Percentiles rank a stretch among this genome's conserved stretches.
Evolutionary conservation across 1,140 invertebrate genomes (phyloP).

Genomic region (Bombus cullumanus): DNA sequence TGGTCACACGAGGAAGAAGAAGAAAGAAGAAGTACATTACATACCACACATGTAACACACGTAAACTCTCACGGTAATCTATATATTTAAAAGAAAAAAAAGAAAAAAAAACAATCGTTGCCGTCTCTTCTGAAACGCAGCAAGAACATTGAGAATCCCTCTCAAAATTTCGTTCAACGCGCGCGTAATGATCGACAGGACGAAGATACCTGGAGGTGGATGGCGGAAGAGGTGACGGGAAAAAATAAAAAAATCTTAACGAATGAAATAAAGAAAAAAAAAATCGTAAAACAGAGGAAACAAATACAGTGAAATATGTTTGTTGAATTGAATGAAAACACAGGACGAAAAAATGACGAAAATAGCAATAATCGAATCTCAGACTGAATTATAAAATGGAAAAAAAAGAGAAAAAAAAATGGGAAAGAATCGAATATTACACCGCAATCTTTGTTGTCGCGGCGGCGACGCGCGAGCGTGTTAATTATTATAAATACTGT

Average conservation of each 20-base stretch:
- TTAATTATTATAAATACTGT: slow-evolving; percentile 73
- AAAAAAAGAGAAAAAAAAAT: background rate
- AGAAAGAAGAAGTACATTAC: slow-evolving; percentile 45
- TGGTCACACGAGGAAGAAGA: slow-evolving; percentile 63
- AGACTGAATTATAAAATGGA: slow-evolving; percentile 65
- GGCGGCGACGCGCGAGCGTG: slow-evolving; percentile 67
- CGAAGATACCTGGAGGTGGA: slow-evolving; percentile 6
- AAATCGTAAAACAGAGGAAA: background rate
- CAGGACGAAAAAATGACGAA: slow-evolving; percentile 16
- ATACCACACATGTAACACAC: slow-evolving; percentile 67
- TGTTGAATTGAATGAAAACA: slow-evolving; percentile 33
- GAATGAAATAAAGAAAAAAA: background rate
- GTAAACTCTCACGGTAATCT: slow-evolving; percentile 74
- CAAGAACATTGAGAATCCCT: slow-evolving; percentile 42
- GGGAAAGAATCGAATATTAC: slow-evolving; percentile 61
- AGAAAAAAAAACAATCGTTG: slow-evolving; percentile 49
- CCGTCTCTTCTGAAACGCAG: slow-evolving; percentile 60
- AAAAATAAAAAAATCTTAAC: slow-evolving; percentile 4
- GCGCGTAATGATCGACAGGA: slow-evolving; percentile 16
- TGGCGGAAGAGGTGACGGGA: slow-evolving; percentile 6
- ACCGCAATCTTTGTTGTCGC: slow-evolving; percentile 68
- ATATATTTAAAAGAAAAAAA: slow-evolving; percentile 55
- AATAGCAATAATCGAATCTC: slow-evolving; percentile 73
- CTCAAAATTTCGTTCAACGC: slow-evolving; percentile 59
- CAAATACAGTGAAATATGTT: slow-evolving; percentile 28